Evolutionary conservation across 2,113 vertebrate genomes (phyloP).

Genomic region (Dromiciops gliroides): DNA sequence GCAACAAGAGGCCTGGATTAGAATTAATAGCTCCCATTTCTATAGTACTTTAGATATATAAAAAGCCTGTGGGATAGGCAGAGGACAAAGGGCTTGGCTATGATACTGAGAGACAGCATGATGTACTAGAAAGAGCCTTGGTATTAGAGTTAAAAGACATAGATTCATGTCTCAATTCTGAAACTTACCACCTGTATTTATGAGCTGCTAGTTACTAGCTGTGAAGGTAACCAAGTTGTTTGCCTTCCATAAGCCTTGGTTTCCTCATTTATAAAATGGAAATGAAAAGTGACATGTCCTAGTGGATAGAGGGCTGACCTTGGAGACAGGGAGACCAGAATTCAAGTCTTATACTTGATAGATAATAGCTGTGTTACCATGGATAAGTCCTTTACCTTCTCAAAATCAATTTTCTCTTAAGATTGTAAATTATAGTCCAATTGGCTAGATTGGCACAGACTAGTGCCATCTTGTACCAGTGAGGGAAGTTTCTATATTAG

Average conservation of each 20-base stretch:
- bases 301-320: neutral
- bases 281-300: neutral
- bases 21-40: neutral
- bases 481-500: neutral
- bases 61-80: neutral
- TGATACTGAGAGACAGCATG: neutral
- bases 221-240: neutral
- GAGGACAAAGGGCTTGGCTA: neutral
- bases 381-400: neutral
- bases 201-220: neutral
- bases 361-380: neutral
- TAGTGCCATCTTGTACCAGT: neutral
- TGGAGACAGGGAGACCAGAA: neutral
- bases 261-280: neutral
- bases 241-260: neutral
- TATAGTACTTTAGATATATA: neutral
- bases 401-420: neutral
- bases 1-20: neutral
- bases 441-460: neutral
- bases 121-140: neutral
- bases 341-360: neutral
- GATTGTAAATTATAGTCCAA: neutral
- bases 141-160: too few species aligned
- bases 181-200: neutral
- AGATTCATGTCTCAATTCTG: neutral